Evolutionary conservation across 1,140 invertebrate genomes (phyloP), one percentile per base, ranked within the genome.

Genomic region (Contarinia nasturtii): DNA sequence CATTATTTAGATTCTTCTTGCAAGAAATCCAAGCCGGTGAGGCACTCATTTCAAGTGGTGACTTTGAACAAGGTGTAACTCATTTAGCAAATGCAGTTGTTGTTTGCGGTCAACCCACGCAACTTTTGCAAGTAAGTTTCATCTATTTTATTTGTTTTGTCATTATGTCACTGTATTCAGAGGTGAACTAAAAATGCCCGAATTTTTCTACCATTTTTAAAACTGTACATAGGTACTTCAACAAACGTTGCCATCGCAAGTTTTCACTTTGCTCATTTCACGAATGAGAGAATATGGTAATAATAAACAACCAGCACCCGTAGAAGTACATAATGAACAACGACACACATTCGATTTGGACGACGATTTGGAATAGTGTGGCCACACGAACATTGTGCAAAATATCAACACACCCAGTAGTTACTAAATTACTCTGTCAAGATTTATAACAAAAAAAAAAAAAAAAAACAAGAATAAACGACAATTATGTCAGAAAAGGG

Each of bases 91-190:
- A 91, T 64, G 93, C 93, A 18, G 82, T 97, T 20, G 83, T 89
- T n/a, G 85, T 97, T 2, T 97, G 93, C 65, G 87, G 88, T 18
- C 90, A 96, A 61, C 89, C 91, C 1, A 80, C 89, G 53, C 87
- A 95, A 58, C 67, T 97, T 12, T 69, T 98, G 18, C 79, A 88
- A 66, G 75, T 77, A 53, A 56, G 59, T 59, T 41, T 33, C 1
- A 33, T n/a, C n/a, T n/a, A n/a, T n/a, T n/a, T n/a, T n/a, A n/a
- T n/a, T n/a, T n/a, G n/a, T n/a, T n/a, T n/a, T n/a, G n/a, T n/a
- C n/a, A 48, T 12, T 22, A 33, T 27, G 10, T 7, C 14, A 36
- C 22, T 43, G 2, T 20, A 5, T 46, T 7, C 18, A 18, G 14
- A 22, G n/a, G n/a, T 22, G 14, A 22, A 22, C 3, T 19, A 2